These are phyloP conservation scores for Polyodon spathula DNA, from an alignment of 2,113 vertebrate genomes.

Conservation along the genomic window DNA sequence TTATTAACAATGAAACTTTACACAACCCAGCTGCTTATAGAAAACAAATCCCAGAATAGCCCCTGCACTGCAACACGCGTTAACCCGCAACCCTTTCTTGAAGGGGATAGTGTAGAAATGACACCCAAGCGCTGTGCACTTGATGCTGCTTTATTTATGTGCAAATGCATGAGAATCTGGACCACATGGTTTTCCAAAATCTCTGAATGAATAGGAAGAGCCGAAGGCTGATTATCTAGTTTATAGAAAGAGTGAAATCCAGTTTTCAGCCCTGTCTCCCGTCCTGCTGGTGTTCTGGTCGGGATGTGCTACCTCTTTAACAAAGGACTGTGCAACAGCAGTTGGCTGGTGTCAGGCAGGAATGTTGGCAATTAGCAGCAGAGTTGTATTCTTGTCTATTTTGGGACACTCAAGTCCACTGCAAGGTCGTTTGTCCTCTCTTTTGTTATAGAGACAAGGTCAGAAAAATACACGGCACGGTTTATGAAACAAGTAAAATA, in stretches of 20 bases:
- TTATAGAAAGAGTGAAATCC: background rate
- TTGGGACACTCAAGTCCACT: conserved; percentile 49
- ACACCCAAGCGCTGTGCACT: too few relatives aligned
- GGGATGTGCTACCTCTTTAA: conserved; percentile 28
- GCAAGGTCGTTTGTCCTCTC: conserved; percentile 52
- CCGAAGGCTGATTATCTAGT: conserved; percentile 9
- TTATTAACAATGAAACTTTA: conserved; percentile 36
- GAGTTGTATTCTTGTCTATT: conserved; percentile 56
- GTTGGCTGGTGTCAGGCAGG: conserved; percentile 36
- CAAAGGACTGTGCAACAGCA: conserved; percentile 30
- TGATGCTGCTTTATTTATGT: too few relatives aligned
- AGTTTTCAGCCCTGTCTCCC: conserved; percentile 7
- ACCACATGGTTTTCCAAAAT: too few relatives aligned
- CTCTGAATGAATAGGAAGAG: too few relatives aligned
- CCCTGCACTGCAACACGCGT: conserved; percentile 37
- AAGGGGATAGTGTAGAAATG: conserved; percentile 35
- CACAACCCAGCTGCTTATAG: conserved; percentile 52
- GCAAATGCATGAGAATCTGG: too few relatives aligned
- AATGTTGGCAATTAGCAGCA: conserved; percentile 49
- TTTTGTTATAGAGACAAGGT: conserved; percentile 50
- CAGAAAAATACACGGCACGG: conserved; percentile 24
- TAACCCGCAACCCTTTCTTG: conserved; percentile 45
- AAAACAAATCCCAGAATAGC: conserved; percentile 59
- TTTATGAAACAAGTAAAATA: too few relatives aligned
- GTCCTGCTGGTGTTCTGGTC: conserved; percentile 12